Conservation (phyloP, 1,140 invertebrate species). For the Zaprionus tsacasi region DNA sequence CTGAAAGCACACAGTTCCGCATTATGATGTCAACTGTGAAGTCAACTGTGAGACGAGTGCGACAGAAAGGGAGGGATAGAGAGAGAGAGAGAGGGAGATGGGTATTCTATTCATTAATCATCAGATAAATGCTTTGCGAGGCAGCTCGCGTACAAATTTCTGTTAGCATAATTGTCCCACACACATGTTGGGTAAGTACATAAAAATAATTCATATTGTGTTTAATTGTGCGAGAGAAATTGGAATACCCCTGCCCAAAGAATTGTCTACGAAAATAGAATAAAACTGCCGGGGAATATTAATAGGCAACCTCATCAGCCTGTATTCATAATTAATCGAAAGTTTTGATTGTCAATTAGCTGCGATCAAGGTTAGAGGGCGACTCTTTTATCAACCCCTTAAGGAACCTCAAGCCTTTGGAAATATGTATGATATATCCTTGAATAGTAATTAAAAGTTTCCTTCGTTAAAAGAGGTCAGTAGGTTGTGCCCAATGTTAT, state of each 20-base stretch:
- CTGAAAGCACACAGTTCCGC: slow-evolving; percentile 66
- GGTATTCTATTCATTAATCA: slow-evolving; percentile 70
- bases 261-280: background rate
- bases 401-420: background rate
- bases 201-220: slow-evolving; percentile 66
- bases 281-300: background rate
- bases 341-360: slow-evolving; percentile 11
- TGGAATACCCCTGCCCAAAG: background rate
- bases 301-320: background rate
- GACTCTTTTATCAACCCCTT: no score
- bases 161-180: slow-evolving; percentile 67
- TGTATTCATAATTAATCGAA: slow-evolving; percentile 1
- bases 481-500: background rate
- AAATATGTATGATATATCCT: background rate
- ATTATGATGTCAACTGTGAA: slow-evolving; percentile 77
- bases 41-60: slow-evolving; percentile 50
- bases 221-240: slow-evolving; percentile 71
- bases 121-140: slow-evolving; percentile 40
- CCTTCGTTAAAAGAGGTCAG: background rate
- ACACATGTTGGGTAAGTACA: slow-evolving; percentile 42
- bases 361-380: background rate
- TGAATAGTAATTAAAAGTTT: slow-evolving; percentile 5
- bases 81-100: background rate
- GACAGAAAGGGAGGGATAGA: background rate
- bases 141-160: slow-evolving; percentile 57